These are phyloP conservation scores for Gnatocerus cornutus DNA, from an alignment of 2,888 invertebrate genomes.

Conservation along the genomic window DNA sequence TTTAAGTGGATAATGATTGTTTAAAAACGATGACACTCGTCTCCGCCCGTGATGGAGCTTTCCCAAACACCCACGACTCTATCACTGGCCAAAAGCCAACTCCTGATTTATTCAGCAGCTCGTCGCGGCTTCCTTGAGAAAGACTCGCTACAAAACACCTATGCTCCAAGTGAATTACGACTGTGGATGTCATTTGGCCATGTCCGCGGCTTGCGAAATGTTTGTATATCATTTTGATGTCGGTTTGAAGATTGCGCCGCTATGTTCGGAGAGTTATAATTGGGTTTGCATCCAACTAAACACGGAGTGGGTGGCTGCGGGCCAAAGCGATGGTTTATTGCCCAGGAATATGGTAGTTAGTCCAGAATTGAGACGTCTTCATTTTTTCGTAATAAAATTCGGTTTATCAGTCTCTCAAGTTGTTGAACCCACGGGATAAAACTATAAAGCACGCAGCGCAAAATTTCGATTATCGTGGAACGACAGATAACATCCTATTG, in stretches of 20 bases:
- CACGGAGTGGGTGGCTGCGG: conserved; percentile 60
- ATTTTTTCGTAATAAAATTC: no score
- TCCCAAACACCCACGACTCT: conserved; percentile 49
- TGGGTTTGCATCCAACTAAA: conserved; percentile 64
- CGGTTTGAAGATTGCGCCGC: conserved; percentile 63
- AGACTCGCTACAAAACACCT: conserved; percentile 67
- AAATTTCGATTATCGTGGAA: no score
- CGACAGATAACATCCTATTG: no score
- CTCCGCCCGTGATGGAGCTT: conserved; percentile 40
- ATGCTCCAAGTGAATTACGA: conserved; percentile 66
- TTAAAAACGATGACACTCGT: conserved; percentile 38
- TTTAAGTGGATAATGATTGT: conserved; percentile 32
- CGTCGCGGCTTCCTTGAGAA: conserved; percentile 66
- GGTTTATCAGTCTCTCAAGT: no score
- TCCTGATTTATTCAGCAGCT: conserved; percentile 67
- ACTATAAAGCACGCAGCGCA: no score
- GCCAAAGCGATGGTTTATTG: conserved; percentile 22
- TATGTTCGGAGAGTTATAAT: conserved; percentile 64
- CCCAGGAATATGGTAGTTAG: no score
- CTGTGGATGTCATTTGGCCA: conserved; percentile 66
- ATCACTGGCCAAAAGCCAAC: conserved; percentile 64
- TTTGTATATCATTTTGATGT: conserved; percentile 67
- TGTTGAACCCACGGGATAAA: no score
- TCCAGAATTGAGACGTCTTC: no score
- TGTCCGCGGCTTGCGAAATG: conserved; percentile 68